phyloP scores from a whole-genome alignment of 2,797 vertebrate species.

The Micromesistius poutassou region DNA sequence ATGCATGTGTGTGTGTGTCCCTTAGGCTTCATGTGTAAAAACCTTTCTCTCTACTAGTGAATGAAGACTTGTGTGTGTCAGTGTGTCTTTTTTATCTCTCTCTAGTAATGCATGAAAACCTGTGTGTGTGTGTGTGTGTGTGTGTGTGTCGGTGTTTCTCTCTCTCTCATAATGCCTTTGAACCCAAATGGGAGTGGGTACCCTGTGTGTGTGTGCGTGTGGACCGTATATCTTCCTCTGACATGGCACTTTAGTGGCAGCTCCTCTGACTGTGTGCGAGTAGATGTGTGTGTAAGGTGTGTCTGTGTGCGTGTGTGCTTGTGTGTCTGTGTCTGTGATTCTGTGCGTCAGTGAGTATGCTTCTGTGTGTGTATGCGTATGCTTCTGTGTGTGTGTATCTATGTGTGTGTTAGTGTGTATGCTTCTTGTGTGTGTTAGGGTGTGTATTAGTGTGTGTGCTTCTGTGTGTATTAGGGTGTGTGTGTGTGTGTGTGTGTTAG shows the following conservation, averaged over 20 bases:
- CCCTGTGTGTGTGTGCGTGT: not conserved
- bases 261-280: not conserved
- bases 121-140: conserved; percentile 1
- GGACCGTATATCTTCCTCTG: not conserved
- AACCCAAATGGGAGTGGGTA: not conserved
- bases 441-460: conserved; percentile 15
- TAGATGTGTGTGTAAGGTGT: too few relatives aligned
- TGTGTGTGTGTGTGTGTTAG: conserved; percentile 19
- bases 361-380: too few relatives aligned
- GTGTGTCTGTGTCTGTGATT: too few relatives aligned
- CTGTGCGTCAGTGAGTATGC: too few relatives aligned
- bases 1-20: too few relatives aligned
- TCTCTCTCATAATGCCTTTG: not conserved
- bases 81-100: not conserved
- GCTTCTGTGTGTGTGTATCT: conserved; percentile 27
- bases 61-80: not conserved
- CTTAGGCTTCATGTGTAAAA: not conserved
- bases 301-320: conserved; percentile 22
- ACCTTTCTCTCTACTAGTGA: not conserved
- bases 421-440: conserved; percentile 23
- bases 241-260: not conserved
- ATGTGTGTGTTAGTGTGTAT: not conserved
- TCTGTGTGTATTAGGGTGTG: conserved; percentile 7
- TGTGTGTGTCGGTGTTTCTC: not conserved
- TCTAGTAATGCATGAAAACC: not conserved